Evolutionary conservation across 1,140 invertebrate species (phyloP), one percentile per base, ranked within the genome.

Genomic region (Catajapyx aquilonaris): DNA sequence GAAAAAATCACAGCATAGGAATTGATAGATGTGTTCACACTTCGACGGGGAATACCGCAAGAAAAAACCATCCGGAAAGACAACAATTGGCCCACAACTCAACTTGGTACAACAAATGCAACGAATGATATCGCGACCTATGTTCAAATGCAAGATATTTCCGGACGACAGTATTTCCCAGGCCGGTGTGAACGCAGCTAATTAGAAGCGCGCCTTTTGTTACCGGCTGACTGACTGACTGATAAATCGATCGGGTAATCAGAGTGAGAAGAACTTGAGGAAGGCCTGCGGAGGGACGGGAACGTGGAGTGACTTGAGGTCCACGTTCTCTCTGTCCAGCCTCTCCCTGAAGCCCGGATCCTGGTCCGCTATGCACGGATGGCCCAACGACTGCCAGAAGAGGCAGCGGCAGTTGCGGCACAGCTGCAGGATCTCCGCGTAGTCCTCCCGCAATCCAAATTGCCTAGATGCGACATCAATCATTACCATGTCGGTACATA

Each of bases 381-480:
- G 85, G 0, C 85, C 85, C 31, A 81, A 66, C 1, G 79, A 83
- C 46, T 88, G 76, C 93, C 93, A 98, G 55, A 95, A 96, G 22
- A 98, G 68, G 53, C 86, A 91, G 48, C 88, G 77, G 57, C 93
- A 97, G 54, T 90, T 83, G 41, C 81, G 73, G 57, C 93, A 97
- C 30, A 96, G 62, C 31, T 87, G 84, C 41, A 97, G 66, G 54
- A 86, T 86, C 59, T 97, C 91, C 1, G 90, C 85, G 58, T 85
- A 97, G 43, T 91, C 81, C 61, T 95, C 88, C 41, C 78, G 73
- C 15, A 90, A 62, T 15, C 88, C 88, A 56, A 81, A 90, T 43
- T 76, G 70, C 51, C 86, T 88, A 48, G 5, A 55, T 53, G 45
- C 31, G 20, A 49, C 31, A 44, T n/a, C n/a, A n/a, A n/a, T n/a